Evolutionary conservation across 2,113 vertebrate genomes (phyloP).

Genomic region (Oreochromis spilurus): DNA sequence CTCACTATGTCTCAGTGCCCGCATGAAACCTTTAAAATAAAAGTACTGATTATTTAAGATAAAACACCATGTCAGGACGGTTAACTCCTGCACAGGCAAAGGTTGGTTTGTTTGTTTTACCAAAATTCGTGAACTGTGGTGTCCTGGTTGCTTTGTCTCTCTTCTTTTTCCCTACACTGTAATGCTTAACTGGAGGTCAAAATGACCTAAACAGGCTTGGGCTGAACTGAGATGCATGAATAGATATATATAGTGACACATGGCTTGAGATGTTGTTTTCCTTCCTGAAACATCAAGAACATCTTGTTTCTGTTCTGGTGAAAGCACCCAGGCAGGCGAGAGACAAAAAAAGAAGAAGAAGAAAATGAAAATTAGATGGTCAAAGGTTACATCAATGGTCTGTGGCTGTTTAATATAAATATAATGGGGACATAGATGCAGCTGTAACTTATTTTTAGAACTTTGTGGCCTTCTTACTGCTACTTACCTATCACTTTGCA

Average conservation of each 20-base stretch:
- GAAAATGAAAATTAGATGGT: not conserved
- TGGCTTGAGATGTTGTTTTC: constrained; percentile 3
- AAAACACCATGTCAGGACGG: not conserved
- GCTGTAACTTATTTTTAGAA: not conserved
- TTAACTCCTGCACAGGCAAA: not conserved
- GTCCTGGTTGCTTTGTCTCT: constrained; percentile 7
- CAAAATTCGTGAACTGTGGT: not conserved
- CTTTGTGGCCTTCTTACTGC: not conserved
- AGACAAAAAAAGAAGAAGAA: not conserved
- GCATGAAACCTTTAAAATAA: not conserved
- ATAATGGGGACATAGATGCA: not conserved
- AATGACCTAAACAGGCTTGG: constrained; percentile 21
- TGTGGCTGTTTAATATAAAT: not conserved
- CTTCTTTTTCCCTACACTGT: not conserved
- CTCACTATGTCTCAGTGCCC: not conserved
- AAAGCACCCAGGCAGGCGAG: not conserved
- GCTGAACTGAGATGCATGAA: constrained; percentile 29
- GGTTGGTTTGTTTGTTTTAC: constrained; percentile 8
- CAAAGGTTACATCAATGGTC: not conserved
- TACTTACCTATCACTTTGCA: not conserved
- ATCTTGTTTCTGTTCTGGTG: constrained; percentile 30
- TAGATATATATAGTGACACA: constrained; percentile 35
- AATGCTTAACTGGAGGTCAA: not conserved
- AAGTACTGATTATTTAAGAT: not conserved
- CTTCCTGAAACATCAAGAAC: constrained; percentile 28